These are phyloP conservation scores for Machimus atricapillus DNA, from an alignment of 2,888 invertebrate genomes.

Conservation along the genomic window DNA sequence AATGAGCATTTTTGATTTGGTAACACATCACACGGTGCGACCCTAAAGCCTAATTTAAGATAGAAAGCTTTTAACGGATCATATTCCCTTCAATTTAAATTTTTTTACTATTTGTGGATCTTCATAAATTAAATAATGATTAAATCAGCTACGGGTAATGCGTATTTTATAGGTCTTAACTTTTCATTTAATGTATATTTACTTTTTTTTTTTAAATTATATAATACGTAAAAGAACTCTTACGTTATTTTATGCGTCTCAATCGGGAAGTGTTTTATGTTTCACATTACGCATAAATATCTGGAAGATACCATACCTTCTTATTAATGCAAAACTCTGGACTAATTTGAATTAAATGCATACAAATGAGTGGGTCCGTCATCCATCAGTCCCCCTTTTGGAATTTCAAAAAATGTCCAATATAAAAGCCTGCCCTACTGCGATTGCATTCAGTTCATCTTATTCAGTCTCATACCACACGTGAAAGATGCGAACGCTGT, in stretches of 20 bases:
- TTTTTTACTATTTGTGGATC: not conserved
- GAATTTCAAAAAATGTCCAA: not conserved
- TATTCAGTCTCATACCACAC: not conserved
- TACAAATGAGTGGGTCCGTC: not conserved
- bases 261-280: not conserved
- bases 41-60: not conserved
- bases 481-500: constrained; percentile 7
- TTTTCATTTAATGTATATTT: not conserved
- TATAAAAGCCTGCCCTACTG: constrained; percentile 30
- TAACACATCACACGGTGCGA: not conserved
- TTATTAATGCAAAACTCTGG: not conserved
- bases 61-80: too few relatives aligned
- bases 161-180: not conserved
- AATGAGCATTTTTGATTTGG: not conserved
- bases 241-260: not conserved
- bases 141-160: not conserved
- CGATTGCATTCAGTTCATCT: constrained; percentile 4
- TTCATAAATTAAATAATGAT: not conserved
- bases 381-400: not conserved
- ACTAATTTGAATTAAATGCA: not conserved
- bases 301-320: not conserved
- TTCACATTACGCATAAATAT: not conserved
- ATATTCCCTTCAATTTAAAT: not conserved
- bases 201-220: not conserved
- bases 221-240: not conserved